Evolutionary conservation across 2,113 vertebrate species (phyloP), one percentile per base, ranked within the genome.

Genomic region (Amblyopsis rosae): DNA sequence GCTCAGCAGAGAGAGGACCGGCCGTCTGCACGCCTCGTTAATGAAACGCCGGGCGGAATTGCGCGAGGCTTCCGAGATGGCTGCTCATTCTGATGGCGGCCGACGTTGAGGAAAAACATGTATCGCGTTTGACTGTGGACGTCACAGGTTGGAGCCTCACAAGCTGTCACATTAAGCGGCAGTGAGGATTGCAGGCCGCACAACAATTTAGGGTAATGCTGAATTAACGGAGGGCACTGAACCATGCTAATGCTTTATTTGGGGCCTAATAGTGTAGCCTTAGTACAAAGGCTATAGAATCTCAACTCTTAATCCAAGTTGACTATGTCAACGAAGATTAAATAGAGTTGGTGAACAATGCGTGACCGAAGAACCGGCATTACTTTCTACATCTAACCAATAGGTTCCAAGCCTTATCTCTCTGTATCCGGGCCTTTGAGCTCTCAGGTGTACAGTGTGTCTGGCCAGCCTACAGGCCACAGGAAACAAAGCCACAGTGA

Each of bases 401-500:
- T 26, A 26, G 26, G 2, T 19, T 3, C 0, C 58, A 7, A 32
- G 9, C 35, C 7, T 2, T 12, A 53, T 45, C 32, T 50, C 50
- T 35, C 32, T 12, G 1, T 16, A 9, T 0, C 35, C 53, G 74
- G 79, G 77, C 76, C 73, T 62, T 12, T 50, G 4, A 75, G 79
- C 68, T 73, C 77, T 80, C 75, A 87, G 90, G 89, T 91, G 83
- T 70, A 73, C 76, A 66, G 81, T 78, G 84, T 59, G 80, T 76
- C 69, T 56, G 71, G 83, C 77, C 71, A 46, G 74, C 85, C 83
- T 80, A 86, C 87, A 87, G 88, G 87, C 85, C 70, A 61, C 41
- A 5, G 73, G 79, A 82, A 90, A 90, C 90, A 88, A 92, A 91
- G 82, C 82, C 76, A 62, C 16, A 45, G 84, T 92, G 90, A 91